Evolutionary conservation across 1,140 invertebrate genomes (phyloP), one percentile per base, ranked within the genome.

Genomic region (Leptoteleia sp.): DNA sequence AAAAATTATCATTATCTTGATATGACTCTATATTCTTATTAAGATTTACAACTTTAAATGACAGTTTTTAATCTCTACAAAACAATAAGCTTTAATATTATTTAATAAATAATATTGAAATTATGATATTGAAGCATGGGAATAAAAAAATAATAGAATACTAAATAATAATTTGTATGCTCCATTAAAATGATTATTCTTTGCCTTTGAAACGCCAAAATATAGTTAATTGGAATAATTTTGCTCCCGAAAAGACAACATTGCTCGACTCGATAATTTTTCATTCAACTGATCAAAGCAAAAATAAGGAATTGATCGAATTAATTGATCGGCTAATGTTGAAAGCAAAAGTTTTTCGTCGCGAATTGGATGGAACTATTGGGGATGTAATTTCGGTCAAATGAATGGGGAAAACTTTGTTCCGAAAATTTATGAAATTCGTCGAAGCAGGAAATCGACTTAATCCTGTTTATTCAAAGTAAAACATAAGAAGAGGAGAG

Each of bases 391-490:
- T 17, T 50, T 33, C 1, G 12, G 16, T 25, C 16, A n/a, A 17
- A 1, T 12, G 7, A 43, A 12, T 25, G 13, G 55, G 17, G 6
- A 37, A 61, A 59, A 16, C 4, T 45, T 35, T 40, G 37, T 11
- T 8, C 1, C 1, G 43, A 38, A 62, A 62, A 62, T 48, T 37
- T 15, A 62, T 45, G 29, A 47, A 5, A 25, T 8, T n/a, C 27
- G 29, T 25, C 40, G 33, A 13, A 54, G n/a, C 16, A 3, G 11
- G n/a, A 4, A 47, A 47, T 27, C 16, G 29, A 47, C n/a, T 35
- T 22, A 15, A 35, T 61, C 6, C 12, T 61, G 40, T 61, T 47
- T 61, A 61, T 25, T 29, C 13, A 25, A 25, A 33, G 42, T 47
- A 61, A 37, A 9, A 13, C 9, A 9, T 19, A 1, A 11, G 12